phyloP scores from a whole-genome alignment of 1,140 invertebrate species.

The Cheumatopsyche charites region DNA sequence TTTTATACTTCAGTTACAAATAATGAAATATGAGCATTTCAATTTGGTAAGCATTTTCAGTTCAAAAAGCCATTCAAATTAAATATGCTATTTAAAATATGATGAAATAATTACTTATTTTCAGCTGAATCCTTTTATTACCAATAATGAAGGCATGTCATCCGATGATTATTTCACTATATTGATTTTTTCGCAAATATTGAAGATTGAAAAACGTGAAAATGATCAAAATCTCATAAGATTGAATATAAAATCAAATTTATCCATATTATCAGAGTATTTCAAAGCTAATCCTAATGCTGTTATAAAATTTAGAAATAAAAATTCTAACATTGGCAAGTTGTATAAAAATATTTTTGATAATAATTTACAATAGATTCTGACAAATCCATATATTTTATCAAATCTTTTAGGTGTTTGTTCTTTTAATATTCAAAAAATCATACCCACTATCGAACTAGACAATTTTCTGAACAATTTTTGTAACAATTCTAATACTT shows the following conservation, averaged over 20 bases:
- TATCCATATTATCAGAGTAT: constrained; percentile 22
- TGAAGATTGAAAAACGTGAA: constrained; percentile 10
- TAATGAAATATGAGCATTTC: not conserved
- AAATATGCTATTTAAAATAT: too few species aligned
- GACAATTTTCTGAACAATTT: constrained; percentile 36
- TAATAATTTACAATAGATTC: not conserved
- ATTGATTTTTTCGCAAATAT: constrained; percentile 27
- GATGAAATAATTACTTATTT: too few species aligned
- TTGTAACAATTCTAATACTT: constrained; percentile 28
- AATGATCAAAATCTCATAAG: not conserved
- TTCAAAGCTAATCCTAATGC: constrained; percentile 31
- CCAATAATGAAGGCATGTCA: not conserved
- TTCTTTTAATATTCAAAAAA: constrained; percentile 36
- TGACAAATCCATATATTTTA: not conserved
- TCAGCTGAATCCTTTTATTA: not conserved
- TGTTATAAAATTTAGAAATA: constrained; percentile 24
- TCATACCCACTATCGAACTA: constrained; percentile 33
- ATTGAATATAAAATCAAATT: constrained; percentile 6
- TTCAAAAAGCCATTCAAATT: too few species aligned
- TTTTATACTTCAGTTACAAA: not conserved
- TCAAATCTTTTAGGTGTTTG: constrained; percentile 18
- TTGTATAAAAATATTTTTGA: constrained; percentile 1
- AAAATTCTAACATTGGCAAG: constrained; percentile 32
- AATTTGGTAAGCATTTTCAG: not conserved
- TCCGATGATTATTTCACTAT: constrained; percentile 13